Evolutionary conservation across 2,888 invertebrate genomes (phyloP).

Genomic region (Amiota mariae): DNA sequence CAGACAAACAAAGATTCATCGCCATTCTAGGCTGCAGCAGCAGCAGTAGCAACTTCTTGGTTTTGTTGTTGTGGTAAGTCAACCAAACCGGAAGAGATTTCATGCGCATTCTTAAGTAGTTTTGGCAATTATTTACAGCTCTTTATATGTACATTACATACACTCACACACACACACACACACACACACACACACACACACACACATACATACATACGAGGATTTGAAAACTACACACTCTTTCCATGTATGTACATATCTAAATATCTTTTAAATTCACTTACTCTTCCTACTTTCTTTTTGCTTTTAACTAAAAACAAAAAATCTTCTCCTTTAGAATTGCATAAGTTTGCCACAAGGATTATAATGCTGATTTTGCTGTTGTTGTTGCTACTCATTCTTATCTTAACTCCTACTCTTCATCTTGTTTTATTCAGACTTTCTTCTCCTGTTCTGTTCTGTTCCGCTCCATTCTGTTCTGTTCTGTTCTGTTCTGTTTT

Average conservation of each 20-base stretch:
- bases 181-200: not conserved
- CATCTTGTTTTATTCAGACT: constrained; percentile 25
- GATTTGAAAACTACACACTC: not conserved
- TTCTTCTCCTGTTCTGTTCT: not conserved
- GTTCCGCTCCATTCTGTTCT: not conserved
- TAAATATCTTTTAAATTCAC: not conserved
- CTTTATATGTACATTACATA: constrained; percentile 41
- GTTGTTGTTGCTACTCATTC: too few species aligned
- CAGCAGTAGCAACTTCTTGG: too few species aligned
- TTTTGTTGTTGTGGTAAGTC: not conserved
- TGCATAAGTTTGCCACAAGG: constrained; percentile 61
- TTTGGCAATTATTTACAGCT: constrained; percentile 68
- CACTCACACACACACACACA: not conserved
- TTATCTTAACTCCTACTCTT: constrained; percentile 28
- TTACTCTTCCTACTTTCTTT: not conserved
- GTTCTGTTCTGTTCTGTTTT: not conserved
- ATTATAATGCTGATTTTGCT: constrained; percentile 53
- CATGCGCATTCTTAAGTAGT: constrained; percentile 67
- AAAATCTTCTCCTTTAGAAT: not conserved
- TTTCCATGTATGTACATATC: too few species aligned
- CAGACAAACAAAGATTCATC: too few species aligned
- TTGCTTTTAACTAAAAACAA: not conserved
- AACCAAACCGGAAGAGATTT: constrained; percentile 51
- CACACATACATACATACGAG: not conserved
- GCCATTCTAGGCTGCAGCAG: not conserved